Evolutionary conservation across 2,113 vertebrate species (phyloP).

Genomic region (Chamaetylas fuelleborni): DNA sequence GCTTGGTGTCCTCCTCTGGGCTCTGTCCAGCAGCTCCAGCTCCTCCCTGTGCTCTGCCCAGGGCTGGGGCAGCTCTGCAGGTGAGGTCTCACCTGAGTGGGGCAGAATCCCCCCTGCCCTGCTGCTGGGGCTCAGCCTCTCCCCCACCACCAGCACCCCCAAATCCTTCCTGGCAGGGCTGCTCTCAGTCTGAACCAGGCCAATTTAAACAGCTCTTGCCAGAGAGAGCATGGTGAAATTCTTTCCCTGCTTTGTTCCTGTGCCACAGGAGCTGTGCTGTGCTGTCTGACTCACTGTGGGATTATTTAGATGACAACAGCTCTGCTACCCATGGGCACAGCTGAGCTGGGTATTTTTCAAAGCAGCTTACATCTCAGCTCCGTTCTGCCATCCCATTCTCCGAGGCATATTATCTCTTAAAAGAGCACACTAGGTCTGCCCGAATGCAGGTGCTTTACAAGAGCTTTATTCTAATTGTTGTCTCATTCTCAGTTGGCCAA

Average conservation of each 20-base stretch:
- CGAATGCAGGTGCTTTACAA: neutral
- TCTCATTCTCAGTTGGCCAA: neutral
- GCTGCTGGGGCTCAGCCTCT: neutral
- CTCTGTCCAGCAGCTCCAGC: neutral
- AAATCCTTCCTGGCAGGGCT: neutral
- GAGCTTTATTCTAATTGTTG: constrained; percentile 20
- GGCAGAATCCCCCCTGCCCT: neutral
- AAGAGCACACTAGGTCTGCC: neutral
- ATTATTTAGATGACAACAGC: neutral
- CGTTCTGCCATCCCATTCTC: neutral
- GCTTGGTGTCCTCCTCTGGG: neutral
- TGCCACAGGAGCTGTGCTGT: neutral
- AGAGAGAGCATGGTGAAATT: accelerated
- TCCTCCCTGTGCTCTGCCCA: neutral
- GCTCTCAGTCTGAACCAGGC: neutral
- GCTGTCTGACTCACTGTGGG: neutral
- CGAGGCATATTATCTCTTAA: neutral
- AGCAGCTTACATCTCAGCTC: neutral
- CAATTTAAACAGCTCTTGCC: neutral
- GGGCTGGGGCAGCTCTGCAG: neutral
- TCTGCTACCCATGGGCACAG: neutral
- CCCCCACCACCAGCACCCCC: neutral
- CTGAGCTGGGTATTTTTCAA: neutral
- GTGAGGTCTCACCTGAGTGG: neutral
- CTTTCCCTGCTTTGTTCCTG: neutral